Evolutionary conservation across 2,797 vertebrate genomes (phyloP).

Genomic region (Cossypha heuglini): DNA sequence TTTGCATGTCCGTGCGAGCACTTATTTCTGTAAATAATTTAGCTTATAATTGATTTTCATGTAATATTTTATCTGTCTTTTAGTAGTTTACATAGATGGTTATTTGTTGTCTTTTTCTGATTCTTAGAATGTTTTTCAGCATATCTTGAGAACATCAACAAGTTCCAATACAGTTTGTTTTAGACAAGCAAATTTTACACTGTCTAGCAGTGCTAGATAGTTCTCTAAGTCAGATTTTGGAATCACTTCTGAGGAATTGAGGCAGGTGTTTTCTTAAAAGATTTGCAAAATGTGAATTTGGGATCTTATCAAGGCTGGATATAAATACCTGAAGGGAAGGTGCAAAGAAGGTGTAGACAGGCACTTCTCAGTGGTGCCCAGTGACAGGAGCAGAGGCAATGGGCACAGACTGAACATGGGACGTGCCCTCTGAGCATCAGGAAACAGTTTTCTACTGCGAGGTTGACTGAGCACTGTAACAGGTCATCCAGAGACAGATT

Average conservation of each 20-base stretch:
- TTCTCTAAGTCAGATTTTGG: neutral
- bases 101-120: neutral
- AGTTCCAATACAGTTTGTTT: neutral
- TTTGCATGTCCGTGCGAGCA: neutral
- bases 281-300: neutral
- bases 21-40: conserved; percentile 2
- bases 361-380: neutral
- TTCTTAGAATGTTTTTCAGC: neutral
- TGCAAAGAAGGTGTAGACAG: neutral
- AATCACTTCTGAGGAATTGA: neutral
- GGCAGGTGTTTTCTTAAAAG: neutral
- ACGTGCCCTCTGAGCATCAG: neutral
- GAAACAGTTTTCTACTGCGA: neutral
- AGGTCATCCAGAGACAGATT: neutral
- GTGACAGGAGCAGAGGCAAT: neutral
- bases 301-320: neutral
- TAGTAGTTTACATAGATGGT: neutral
- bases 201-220: neutral
- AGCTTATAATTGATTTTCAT: neutral
- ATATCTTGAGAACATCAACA: neutral
- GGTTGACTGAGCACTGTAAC: neutral
- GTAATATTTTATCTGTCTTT: neutral
- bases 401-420: accelerated
- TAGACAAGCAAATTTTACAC: neutral
- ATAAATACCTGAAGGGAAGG: neutral